Evolutionary conservation across 92 coral and sea anemone genomes (phyloP).

Genomic region (Palythoa heliodiscus): DNA sequence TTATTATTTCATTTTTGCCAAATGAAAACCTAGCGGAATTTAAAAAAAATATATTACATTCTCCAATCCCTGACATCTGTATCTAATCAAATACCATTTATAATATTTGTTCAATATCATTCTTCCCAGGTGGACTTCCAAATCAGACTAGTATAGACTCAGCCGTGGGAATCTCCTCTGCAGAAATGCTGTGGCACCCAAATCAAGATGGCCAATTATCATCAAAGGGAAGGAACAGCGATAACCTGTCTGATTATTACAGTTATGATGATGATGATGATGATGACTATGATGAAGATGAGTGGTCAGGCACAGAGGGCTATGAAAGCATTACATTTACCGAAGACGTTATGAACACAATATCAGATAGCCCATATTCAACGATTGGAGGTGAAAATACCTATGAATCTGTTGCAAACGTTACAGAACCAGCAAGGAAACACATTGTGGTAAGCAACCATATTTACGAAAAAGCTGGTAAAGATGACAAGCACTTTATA

Average conservation of each 20-base stretch:
- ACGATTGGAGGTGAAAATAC: slow-evolving; percentile 11
- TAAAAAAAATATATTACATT: not conserved
- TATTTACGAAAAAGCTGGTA: not conserved
- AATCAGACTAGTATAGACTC: not conserved
- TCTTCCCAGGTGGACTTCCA: slow-evolving; percentile 1
- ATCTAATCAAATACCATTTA: not conserved
- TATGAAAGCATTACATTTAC: slow-evolving; percentile 13
- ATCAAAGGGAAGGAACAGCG: not conserved
- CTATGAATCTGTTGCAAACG: not conserved
- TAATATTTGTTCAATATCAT: not conserved
- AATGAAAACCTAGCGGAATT: too few species aligned
- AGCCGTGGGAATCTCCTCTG: not conserved
- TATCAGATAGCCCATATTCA: not conserved
- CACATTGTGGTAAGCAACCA: not conserved
- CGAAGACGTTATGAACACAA: not conserved
- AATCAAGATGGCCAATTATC: not conserved
- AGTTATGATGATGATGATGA: not conserved
- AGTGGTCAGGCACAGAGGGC: not conserved
- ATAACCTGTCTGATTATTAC: not conserved
- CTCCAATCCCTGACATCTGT: not conserved
- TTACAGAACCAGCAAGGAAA: not conserved
- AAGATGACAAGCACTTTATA: not conserved
- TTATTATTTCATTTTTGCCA: too few species aligned
- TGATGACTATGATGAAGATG: not conserved
- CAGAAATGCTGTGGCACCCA: slow-evolving; percentile 2